Evolutionary conservation across 2,888 invertebrate genomes (phyloP), one percentile per base, ranked within the genome.

Genomic region (Drosophila monieri): DNA sequence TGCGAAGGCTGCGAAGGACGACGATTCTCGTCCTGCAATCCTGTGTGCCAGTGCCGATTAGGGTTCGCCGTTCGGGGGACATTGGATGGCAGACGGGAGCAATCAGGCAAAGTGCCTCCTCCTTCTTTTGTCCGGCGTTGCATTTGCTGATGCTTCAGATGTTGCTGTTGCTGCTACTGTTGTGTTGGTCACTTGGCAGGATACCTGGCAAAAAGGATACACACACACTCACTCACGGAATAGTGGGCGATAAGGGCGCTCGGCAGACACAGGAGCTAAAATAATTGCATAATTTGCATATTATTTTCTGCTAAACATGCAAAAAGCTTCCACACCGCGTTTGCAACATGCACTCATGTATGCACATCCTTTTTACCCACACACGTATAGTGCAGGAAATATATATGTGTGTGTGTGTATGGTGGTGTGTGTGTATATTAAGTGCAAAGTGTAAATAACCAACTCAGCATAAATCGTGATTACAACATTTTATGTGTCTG

Each of bases 391-490:
- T 10, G 14, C 6, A 14, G 21, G 6, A 12, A 35, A 35, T 21
- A 15, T 32, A 27, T 39, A n/a, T 61, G 51, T 55, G 23, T 57
- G 23, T 44, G 37, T 41, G 47, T 18, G 47, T 49, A 14, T 18
- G 18, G 18, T 18, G 18, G 18, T 18, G 39, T 73, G 64, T 73
- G 74, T 75, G 75, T 83, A 73, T 75, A 81, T 86, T 86, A 88
- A 85, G 75, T 85, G 84, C 78, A 85, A 85, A 83, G 85, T 83
- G 87, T 80, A 88, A 87, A 85, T 85, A 89, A 85, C 78, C 70
- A 74, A 89, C 75, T 89, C 89, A 89, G 89, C 89, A 89, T 89
- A 89, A 89, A 90, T 90, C 80, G 88, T 89, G 89, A 88, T 90
- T 90, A 90, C 88, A 89, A 89, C 81, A 87, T 89, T 87, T 84